Base-by-base conservation (phyloP, 2,113 vertebrate species). In the Oreochromis tanganicae region DNA sequence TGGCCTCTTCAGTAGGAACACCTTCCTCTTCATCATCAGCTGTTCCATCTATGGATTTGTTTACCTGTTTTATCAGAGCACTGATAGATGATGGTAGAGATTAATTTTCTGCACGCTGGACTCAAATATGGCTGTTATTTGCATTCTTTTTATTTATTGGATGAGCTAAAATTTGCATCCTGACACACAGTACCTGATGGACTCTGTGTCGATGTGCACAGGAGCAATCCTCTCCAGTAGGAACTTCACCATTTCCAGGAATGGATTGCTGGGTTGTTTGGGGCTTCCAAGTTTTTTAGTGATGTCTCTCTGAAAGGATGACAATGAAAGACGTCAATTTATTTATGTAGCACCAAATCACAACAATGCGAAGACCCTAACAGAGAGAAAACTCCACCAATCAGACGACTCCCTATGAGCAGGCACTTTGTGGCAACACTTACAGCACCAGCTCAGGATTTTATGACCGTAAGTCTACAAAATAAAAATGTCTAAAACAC, bases 191-290 rank as follows among this genome's bases (percentile, higher is more conserved):
- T 96, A 99, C 98, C 99, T 99, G 96, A 99, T 99, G 84, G 98
- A 98, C 96, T 99, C 98, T 46, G 99, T 99, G 95, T 99, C 99
- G 85, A 99, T 99, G 95, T 99, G 99, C 41, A 99, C 99, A 43
- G 99, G 99, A 75, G 99, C 98, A 89, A 99, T 99, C 95, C 98
- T 98, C 97, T 99, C 98, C 96, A 99, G 91, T 66, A 99, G 96
- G 95, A 99, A 99, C 94, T 99, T 99, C 4, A 99, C 98, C 98
- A 99, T 99, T 95, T 99, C 98, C 94, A 99, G 93, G 93, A 99
- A 99, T 6, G 98, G 98, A 94, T 99, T 99, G 92, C 98, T 99
- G 94, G 98, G 98, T 83, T 99, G 98, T 92, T 99, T 99, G 81
- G 98, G 98, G 94, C 99, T 99, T 91, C 98, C 97, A 36, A 99